Evolutionary conservation across 2,888 invertebrate species (phyloP), one percentile per base, ranked within the genome.

Genomic region (Lasioglossum figueresi): DNA sequence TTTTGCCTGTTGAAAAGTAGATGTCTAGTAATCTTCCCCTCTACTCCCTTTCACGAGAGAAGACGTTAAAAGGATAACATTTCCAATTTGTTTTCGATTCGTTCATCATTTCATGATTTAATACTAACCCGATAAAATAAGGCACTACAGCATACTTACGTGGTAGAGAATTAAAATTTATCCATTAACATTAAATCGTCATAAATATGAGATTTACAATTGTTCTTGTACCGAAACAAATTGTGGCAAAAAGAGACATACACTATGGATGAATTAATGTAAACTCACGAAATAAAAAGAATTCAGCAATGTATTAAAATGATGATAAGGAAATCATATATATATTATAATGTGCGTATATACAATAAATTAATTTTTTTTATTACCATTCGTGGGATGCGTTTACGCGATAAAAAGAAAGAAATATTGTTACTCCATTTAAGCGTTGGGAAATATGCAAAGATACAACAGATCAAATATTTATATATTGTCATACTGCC

Each of bases 11-110:
- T 88, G 72, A 84, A 76, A 80, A 76, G 66, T 78, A 43, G 37
- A 19, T 68, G 78, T 80, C 75, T 78, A 66, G 27, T 70, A 79
- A 37, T 68, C 74, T 31, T 82, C 82, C 76, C 72, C 83, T 86
- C 85, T 81, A 88, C 82, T 88, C 85, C 88, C 82, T 89, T 91
- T 89, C 89, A 90, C 91, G 90, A 91, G 85, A 89, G 89, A 84
- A 88, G 82, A 88, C 70, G n/a, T 84, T 52, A 48, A 56, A 71
- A 68, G 43, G 37, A 45, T 70, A 63, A n/a, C 76, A 43, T 73
- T 76, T 56, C 56, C 40, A 56, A 70, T 31, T 14, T 63, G 40
- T 76, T 76, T 23, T 70, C 52, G 16, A 63, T 14, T 68, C 6
- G 40, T 43, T 43, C 43, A 6, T 66, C 52, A 48, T 23, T 79